Conservation (phyloP, 1,140 invertebrate genomes). For the Drosophila kohkoa region DNA sequence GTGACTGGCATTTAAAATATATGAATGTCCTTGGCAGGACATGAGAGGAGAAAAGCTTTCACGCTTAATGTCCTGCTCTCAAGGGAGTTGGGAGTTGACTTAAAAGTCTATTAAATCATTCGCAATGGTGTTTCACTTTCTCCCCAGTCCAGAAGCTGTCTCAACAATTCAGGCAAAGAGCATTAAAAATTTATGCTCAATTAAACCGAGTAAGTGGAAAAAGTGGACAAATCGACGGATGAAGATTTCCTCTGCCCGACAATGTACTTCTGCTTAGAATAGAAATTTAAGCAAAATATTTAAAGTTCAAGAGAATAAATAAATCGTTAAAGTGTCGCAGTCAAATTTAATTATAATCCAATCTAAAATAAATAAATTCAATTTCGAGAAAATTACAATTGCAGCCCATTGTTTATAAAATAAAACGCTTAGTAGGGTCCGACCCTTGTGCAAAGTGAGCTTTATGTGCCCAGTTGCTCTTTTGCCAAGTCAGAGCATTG, state of each 20-base stretch:
- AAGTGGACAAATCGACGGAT: conserved; percentile 33
- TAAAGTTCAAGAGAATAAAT: neutral
- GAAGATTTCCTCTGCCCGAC: conserved; percentile 13
- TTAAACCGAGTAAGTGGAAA: conserved; percentile 53
- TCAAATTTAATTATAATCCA: too few relatives aligned
- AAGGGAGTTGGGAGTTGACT: conserved; percentile 32
- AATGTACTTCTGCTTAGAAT: conserved; percentile 20
- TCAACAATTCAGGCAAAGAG: conserved; percentile 39
- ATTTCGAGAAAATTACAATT: neutral
- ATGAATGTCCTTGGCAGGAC: conserved; percentile 13
- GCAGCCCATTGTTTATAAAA: conserved; percentile 5
- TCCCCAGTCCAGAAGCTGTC: conserved; percentile 10
- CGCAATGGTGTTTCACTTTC: conserved; percentile 37
- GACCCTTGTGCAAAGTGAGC: conserved; percentile 8
- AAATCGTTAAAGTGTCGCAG: neutral
- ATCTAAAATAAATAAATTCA: neutral
- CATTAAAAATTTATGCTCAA: conserved; percentile 67
- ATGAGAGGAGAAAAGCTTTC: neutral
- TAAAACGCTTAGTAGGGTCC: neutral
- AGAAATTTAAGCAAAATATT: neutral
- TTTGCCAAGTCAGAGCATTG: conserved; percentile 14
- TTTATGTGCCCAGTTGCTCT: conserved; percentile 11
- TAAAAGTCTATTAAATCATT: conserved; percentile 64
- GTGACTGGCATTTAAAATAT: conserved; percentile 44
- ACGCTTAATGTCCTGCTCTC: neutral